phyloP scores from a whole-genome alignment of 2,888 invertebrate genomes.

The Vandiemenella viatica region DNA sequence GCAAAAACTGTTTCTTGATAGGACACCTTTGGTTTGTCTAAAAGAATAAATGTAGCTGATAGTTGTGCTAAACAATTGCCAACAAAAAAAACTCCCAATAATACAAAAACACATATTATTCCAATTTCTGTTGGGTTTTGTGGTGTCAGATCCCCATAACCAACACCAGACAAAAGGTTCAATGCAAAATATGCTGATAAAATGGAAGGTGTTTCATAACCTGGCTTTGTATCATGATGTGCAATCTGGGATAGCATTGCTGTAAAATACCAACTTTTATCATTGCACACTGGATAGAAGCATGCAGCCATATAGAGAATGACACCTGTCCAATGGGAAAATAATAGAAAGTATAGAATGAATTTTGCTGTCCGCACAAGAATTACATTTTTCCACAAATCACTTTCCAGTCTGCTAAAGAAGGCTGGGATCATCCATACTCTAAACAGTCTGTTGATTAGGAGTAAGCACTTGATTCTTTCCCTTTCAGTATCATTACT shows the following conservation, averaged over 20 bases:
- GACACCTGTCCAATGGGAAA: background rate
- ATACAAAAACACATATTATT: background rate
- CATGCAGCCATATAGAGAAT: conserved; percentile 1
- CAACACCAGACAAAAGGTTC: background rate
- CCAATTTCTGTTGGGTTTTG: background rate
- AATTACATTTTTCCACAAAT: background rate
- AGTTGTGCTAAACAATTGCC: background rate
- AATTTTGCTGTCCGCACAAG: background rate
- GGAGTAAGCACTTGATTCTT: too few relatives aligned
- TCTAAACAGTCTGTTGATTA: background rate
- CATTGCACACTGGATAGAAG: too few relatives aligned
- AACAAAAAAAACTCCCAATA: background rate
- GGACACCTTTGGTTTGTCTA: background rate
- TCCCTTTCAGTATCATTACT: too few relatives aligned
- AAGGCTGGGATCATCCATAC: background rate
- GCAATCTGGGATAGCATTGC: too few relatives aligned
- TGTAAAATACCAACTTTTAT: too few relatives aligned
- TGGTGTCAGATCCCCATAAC: background rate
- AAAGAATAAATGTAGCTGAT: background rate
- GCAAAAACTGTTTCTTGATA: conserved; percentile 1
- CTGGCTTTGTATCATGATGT: too few relatives aligned
- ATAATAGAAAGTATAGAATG: background rate
- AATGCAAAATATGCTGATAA: background rate
- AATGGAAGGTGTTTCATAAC: background rate
- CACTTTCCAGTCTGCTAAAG: background rate